phyloP scores from a whole-genome alignment of 2,113 vertebrate species.

The Danio rerio region GRCz12tu NC_133187.1:10096001-10096500 shows the following conservation, averaged over 20 bases:
- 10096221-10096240: not conserved
- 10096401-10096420: not conserved
- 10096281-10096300: not conserved
- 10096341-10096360: not conserved
- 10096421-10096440: conserved; percentile 21
- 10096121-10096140: not conserved
- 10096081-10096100: no score
- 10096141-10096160: not conserved
- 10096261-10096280: not conserved
- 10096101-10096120: no score
- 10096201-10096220: not conserved
- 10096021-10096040: no score
- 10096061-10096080: no score
- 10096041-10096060: no score
- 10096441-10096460: conserved; percentile 8
- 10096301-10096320: not conserved
- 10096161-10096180: not conserved
- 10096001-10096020: no score
- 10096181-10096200: not conserved
- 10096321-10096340: not conserved
- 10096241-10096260: not conserved
- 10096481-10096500: not conserved
- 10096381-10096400: not conserved
- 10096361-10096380: not conserved
- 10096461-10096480: not conserved